Percentiles rank a stretch among this genome's conserved stretches.
These are phyloP conservation scores for Acromyrmex echinatior DNA, from an alignment of 1,140 invertebrate genomes.

Conservation along the genomic window DNA sequence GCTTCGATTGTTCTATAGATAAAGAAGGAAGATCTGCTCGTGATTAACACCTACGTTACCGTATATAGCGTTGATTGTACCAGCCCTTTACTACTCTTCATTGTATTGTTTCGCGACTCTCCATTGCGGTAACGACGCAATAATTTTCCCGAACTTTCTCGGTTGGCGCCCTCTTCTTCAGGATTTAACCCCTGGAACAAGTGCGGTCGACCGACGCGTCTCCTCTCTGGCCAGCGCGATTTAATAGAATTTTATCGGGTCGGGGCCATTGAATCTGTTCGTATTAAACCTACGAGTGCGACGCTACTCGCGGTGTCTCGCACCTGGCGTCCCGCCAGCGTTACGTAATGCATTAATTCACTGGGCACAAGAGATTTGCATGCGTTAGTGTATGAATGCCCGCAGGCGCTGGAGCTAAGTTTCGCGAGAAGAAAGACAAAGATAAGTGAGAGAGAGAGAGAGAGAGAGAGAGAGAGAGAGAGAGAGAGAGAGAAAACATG, in stretches of 20 bases:
- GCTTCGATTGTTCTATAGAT: not conserved
- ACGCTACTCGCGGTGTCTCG: constrained; percentile 25
- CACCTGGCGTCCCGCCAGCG: constrained; percentile 67
- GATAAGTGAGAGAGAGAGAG: not conserved
- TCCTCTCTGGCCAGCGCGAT: constrained; percentile 15
- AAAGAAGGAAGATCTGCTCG: not conserved
- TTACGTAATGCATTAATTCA: constrained; percentile 74
- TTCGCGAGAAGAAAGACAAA: constrained; percentile 14
- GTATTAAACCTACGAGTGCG: constrained; percentile 28
- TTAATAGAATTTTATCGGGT: constrained; percentile 57
- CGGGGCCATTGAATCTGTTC: constrained; percentile 27
- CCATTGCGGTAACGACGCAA: constrained; percentile 12
- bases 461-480: not conserved
- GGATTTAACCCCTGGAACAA: constrained; percentile 34
- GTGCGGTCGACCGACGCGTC: not conserved
- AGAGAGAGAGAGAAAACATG: not conserved
- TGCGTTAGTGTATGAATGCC: constrained; percentile 63
- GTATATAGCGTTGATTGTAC: constrained; percentile 24
- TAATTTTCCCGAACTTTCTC: constrained; percentile 34
- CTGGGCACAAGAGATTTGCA: constrained; percentile 62
- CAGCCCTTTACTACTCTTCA: constrained; percentile 5
- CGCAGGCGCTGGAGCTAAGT: constrained; percentile 26
- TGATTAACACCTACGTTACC: constrained; percentile 7
- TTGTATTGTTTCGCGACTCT: constrained; percentile 44
- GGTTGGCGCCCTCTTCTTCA: constrained; percentile 29